phyloP scores from a whole-genome alignment of 2,113 vertebrate species.

The Passerina amoena region DNA sequence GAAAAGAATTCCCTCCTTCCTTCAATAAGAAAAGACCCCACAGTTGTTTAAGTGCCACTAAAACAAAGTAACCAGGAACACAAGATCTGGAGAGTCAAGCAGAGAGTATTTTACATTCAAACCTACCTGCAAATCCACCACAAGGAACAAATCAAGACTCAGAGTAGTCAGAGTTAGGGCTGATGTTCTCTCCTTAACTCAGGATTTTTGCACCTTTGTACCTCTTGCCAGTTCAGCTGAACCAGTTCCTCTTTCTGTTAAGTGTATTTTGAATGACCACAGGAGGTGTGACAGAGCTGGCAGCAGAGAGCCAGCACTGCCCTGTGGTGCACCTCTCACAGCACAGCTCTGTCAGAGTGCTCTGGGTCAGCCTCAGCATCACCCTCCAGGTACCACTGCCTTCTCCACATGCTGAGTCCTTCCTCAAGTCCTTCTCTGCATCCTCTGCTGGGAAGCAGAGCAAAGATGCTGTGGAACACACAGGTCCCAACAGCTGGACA shows the following conservation, averaged over 20 bases:
- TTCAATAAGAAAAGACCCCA: neutral
- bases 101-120: constrained; percentile 34
- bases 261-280: neutral
- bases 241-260: neutral
- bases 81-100: neutral
- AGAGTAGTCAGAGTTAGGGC: constrained; percentile 62
- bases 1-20: neutral
- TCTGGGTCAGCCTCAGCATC: neutral
- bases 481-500: neutral
- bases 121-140: constrained; percentile 53
- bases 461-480: neutral
- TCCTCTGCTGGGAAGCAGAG: neutral
- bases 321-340: neutral
- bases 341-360: neutral
- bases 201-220: neutral
- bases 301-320: neutral
- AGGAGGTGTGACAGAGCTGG: neutral
- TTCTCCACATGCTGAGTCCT: neutral
- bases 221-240: neutral
- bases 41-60: neutral
- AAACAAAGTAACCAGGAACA: neutral
- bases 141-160: constrained; percentile 18
- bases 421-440: neutral
- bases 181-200: constrained; percentile 68
- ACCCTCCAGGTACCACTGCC: neutral